Evolutionary conservation across 2,113 vertebrate species (phyloP).

Genomic region (Boleophthalmus pectinirostris): DNA sequence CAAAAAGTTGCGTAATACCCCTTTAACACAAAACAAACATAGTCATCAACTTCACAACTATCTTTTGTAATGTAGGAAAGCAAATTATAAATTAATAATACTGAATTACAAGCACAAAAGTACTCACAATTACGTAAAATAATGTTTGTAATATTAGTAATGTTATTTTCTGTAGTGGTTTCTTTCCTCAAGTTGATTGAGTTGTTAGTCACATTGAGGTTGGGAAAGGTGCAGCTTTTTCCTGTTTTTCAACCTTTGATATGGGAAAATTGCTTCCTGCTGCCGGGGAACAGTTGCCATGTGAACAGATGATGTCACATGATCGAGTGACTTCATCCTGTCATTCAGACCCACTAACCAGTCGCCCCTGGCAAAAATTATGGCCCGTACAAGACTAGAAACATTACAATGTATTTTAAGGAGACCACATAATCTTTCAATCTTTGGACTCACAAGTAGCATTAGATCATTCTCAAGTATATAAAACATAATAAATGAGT

Average conservation of each 20-base stretch:
- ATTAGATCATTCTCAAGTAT: constrained; percentile 2
- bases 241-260: constrained; percentile 68
- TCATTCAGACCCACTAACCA: constrained; percentile 41
- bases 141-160: not conserved
- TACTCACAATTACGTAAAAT: not conserved
- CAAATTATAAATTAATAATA: no score
- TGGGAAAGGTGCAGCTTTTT: constrained; percentile 60
- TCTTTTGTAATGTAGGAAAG: not conserved
- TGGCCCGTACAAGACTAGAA: constrained; percentile 2
- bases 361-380: constrained; percentile 17
- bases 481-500: not conserved
- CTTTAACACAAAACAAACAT: no score
- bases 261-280: constrained; percentile 67
- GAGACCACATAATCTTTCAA: not conserved
- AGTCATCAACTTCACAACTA: no score
- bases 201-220: constrained; percentile 59
- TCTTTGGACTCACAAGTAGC: constrained; percentile 4
- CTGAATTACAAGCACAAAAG: not conserved
- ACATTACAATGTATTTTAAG: not conserved
- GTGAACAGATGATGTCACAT: constrained; percentile 65
- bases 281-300: constrained; percentile 46
- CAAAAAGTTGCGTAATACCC: no score
- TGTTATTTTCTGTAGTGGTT: not conserved
- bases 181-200: not conserved
- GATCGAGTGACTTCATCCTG: constrained; percentile 60